These are phyloP conservation scores for Yponomeuta evonymella DNA, from an alignment of 2,888 invertebrate genomes.

Conservation along the genomic window DNA sequence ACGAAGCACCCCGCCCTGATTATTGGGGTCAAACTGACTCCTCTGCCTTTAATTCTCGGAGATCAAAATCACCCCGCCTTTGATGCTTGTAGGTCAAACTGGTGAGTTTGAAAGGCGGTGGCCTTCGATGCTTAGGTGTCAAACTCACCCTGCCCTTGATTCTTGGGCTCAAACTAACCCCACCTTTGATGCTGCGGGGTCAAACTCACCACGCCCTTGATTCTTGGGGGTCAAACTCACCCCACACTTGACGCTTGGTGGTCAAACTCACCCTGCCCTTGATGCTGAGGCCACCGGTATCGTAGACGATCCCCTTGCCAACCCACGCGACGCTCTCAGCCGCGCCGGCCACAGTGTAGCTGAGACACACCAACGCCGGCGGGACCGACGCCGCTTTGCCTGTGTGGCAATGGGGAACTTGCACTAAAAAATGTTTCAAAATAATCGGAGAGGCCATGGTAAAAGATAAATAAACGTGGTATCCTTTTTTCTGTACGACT, in stretches of 20 bases:
- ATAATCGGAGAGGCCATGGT: no score
- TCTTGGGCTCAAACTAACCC: constrained; percentile 65
- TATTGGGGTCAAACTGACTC: no score
- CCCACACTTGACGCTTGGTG: background rate
- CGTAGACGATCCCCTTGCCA: constrained; percentile 96
- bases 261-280: constrained; percentile 82
- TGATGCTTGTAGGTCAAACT: constrained; percentile 73
- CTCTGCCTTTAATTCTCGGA: no score
- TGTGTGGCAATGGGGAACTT: background rate
- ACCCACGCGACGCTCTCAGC: constrained; percentile 87
- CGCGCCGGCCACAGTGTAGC: constrained; percentile 74
- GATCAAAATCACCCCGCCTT: constrained; percentile 80
- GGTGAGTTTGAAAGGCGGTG: no score
- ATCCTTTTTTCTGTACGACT: no score
- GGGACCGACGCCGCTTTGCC: constrained; percentile 62
- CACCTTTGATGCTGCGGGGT: background rate
- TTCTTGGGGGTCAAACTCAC: constrained; percentile 74
- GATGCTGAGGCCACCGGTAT: constrained; percentile 94
- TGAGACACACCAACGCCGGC: constrained; percentile 79
- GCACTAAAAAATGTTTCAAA: no score
- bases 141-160: constrained; percentile 86
- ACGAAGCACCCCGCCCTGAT: no score
- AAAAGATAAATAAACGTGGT: no score
- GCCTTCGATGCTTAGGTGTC: background rate
- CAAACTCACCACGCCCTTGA: constrained; percentile 85